A percentile compares a stretch with the other conserved stretches of the same genome.
phyloP scores from a whole-genome alignment of 2,797 vertebrate species.

The Helostoma temminkii region DNA sequence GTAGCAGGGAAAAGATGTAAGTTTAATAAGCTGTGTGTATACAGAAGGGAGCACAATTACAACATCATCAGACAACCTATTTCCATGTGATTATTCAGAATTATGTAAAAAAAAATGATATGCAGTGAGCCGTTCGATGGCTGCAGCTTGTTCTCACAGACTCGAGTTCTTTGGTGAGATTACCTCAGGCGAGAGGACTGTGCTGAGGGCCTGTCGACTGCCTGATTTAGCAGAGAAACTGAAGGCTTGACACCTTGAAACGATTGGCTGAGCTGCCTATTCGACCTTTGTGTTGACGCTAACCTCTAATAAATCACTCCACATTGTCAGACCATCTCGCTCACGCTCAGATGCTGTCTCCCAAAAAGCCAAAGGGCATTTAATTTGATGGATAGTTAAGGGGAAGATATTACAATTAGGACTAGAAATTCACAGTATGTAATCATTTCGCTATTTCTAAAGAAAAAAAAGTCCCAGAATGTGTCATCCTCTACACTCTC shows the following conservation, averaged over 20 bases:
- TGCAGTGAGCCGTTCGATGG: background rate
- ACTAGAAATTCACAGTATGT: conserved; percentile 24
- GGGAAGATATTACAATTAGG: conserved; percentile 45
- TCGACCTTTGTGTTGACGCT: conserved; percentile 71
- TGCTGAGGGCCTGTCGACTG: conserved; percentile 42
- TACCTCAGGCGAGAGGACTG: conserved; percentile 26
- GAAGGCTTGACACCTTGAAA: conserved; percentile 71
- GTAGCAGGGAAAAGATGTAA: conserved; percentile 39
- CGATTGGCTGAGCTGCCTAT: conserved; percentile 68
- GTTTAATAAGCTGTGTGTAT: conserved; percentile 19
- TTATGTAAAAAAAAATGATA: conserved; percentile 16
- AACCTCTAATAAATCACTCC: conserved; percentile 75
- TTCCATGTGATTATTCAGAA: conserved; percentile 57
- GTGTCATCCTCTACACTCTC: background rate
- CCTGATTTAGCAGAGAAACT: conserved; percentile 71
- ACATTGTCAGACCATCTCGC: conserved; percentile 50
- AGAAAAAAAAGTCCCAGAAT: background rate
- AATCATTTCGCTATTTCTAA: conserved; percentile 28
- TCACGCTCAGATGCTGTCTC: conserved; percentile 50
- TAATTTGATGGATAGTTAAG: conserved; percentile 48
- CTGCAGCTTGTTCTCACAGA: conserved; percentile 29
- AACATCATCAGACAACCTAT: conserved; percentile 36
- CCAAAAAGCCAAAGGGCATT: conserved; percentile 56
- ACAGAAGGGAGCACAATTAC: conserved; percentile 37
- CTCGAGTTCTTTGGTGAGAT: conserved; percentile 15